phyloP scores from a whole-genome alignment of 2,113 vertebrate species.

The Hoplias malabaricus region DNA sequence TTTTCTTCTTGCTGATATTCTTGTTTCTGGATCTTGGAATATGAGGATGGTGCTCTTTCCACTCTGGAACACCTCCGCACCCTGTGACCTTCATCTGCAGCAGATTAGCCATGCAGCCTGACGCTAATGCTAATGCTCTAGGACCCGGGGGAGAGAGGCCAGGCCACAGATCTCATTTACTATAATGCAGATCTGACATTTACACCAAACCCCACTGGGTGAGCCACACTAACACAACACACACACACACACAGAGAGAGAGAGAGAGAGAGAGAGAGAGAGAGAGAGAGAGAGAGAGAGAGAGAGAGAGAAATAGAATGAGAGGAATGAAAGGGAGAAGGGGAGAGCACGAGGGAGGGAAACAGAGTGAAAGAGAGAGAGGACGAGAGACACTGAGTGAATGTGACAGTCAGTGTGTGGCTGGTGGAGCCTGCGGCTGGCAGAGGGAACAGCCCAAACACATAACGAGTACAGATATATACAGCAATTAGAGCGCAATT shows the following conservation, averaged over 20 bases:
- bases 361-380: background rate
- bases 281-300: no score
- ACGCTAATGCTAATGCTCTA: slow-evolving; percentile 12
- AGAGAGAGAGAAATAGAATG: background rate
- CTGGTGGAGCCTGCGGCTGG: background rate
- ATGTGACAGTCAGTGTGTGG: background rate
- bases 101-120: background rate
- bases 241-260: background rate
- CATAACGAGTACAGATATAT: background rate
- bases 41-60: background rate
- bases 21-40: no score
- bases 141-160: background rate
- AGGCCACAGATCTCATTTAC: background rate
- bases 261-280: background rate
- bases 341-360: background rate
- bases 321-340: background rate
- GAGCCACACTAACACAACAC: background rate
- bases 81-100: background rate
- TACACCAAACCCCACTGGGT: background rate
- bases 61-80: background rate
- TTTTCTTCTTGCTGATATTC: no score
- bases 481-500: slow-evolving; percentile 20
- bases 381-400: background rate
- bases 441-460: background rate
- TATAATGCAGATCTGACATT: slow-evolving; percentile 17